Evolutionary conservation across 2,113 vertebrate species (phyloP).

Genomic region (Oenanthe oenanthe): DNA sequence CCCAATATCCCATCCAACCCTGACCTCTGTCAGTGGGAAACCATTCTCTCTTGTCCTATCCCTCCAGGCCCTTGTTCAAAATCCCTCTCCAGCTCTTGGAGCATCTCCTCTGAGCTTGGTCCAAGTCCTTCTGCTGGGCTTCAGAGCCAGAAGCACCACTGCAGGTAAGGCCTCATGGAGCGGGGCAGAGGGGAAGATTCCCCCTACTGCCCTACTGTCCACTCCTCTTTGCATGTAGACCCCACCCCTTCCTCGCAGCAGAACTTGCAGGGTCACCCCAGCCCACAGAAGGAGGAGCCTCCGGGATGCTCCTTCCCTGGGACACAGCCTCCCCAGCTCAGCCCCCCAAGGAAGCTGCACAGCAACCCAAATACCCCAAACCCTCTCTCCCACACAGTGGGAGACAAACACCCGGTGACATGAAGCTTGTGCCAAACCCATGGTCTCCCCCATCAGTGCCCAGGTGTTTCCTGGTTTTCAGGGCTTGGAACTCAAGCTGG

Average conservation of each 20-base stretch:
- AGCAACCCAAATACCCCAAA: neutral
- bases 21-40: neutral
- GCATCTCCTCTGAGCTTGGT: rapidly evolving
- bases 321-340: neutral
- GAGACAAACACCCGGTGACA: rapidly evolving
- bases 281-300: neutral
- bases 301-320: neutral
- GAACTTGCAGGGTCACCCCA: neutral
- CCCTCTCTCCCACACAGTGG: rapidly evolving
- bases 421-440: rapidly evolving
- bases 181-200: neutral
- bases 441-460: rapidly evolving
- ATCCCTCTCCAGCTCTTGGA: neutral
- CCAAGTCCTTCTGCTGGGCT: neutral
- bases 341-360: neutral
- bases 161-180: neutral
- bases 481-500: neutral
- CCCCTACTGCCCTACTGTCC: neutral
- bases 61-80: neutral
- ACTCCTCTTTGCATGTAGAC: neutral
- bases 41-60: neutral
- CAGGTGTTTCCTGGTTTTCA: neutral
- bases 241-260: neutral
- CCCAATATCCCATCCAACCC: neutral
- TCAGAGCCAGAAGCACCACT: neutral